Evolutionary conservation across 2,797 vertebrate genomes (phyloP).

Genomic region (Anolis apletophallus): DNA sequence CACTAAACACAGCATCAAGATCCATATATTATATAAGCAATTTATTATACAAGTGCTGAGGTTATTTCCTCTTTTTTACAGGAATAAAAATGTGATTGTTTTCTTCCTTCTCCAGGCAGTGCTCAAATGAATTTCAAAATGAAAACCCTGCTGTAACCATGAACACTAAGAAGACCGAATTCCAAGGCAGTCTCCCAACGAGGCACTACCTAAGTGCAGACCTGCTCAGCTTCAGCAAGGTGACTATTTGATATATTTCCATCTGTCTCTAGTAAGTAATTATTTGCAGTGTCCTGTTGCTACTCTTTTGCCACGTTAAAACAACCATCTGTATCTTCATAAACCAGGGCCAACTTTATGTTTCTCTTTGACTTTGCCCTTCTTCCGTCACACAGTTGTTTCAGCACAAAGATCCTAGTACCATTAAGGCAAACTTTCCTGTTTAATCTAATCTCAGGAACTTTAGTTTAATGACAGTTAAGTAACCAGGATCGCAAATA

Average conservation of each 20-base stretch:
- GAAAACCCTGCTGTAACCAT: background rate
- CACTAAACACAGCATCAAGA: constrained; percentile 2
- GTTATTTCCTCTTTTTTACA: background rate
- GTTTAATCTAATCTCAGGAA: background rate
- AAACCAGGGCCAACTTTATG: background rate
- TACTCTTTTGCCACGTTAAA: background rate
- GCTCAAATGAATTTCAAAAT: background rate
- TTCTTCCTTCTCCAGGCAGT: background rate
- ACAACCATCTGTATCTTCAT: background rate
- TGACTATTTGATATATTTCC: background rate
- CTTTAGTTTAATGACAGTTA: background rate
- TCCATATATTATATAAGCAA: background rate
- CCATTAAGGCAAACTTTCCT: background rate
- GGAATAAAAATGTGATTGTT: background rate
- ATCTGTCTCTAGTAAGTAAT: too few relatives aligned
- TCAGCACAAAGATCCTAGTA: background rate
- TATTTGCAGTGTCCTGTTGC: too few relatives aligned
- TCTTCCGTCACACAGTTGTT: background rate
- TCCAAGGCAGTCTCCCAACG: background rate
- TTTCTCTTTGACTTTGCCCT: background rate
- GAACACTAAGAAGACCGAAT: background rate
- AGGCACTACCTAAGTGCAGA: background rate
- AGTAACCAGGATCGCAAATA: background rate
- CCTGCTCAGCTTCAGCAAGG: background rate
- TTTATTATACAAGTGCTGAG: constrained; percentile 6